phyloP scores from a whole-genome alignment of 2,888 invertebrate species.

The Molorchus minor region DNA sequence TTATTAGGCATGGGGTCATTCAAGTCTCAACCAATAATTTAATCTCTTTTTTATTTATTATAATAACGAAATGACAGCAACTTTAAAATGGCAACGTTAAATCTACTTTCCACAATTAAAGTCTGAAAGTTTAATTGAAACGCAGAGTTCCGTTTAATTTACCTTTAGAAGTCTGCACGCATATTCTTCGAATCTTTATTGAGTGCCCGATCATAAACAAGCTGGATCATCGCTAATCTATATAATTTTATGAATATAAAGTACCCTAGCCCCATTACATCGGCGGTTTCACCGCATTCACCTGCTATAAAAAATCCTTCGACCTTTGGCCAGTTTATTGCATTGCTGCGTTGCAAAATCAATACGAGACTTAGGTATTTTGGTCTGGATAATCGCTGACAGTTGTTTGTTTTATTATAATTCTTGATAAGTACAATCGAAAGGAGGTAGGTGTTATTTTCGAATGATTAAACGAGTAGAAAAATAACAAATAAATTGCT shows the following conservation, averaged over 20 bases:
- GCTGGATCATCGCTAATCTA: background rate
- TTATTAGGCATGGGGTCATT: background rate
- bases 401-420: background rate
- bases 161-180: background rate
- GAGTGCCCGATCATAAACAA: background rate
- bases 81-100: background rate
- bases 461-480: no score
- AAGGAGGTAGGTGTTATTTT: no score
- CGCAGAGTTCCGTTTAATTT: background rate
- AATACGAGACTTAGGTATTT: background rate
- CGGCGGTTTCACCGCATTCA: background rate
- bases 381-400: background rate
- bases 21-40: background rate
- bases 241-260: background rate
- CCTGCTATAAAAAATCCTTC: background rate
- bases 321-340: background rate
- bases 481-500: no score
- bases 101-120: background rate
- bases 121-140: background rate
- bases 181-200: background rate
- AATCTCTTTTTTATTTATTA: no score
- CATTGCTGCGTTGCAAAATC: background rate
- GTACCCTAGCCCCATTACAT: background rate
- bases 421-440: background rate
- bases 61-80: background rate